These are phyloP conservation scores for Ophioninae sp. DNA, from an alignment of 2,888 invertebrate species.

Conservation along the genomic window DNA sequence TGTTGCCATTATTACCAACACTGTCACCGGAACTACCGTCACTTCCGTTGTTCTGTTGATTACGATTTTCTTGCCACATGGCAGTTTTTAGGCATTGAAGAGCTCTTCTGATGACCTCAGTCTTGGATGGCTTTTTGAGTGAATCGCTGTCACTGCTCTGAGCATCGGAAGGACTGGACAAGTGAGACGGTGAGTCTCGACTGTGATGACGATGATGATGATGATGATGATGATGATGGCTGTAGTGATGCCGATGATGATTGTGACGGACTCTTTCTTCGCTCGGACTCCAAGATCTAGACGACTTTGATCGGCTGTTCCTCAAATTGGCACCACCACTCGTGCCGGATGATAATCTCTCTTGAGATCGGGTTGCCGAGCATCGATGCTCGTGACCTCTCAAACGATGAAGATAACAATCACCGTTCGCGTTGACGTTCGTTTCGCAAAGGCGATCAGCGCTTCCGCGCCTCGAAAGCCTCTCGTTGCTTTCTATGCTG, in stretches of 20 bases:
- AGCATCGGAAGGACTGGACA: constrained; percentile 78
- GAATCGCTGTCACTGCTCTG: constrained; percentile 82
- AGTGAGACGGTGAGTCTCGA: constrained; percentile 72
- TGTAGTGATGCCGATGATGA: constrained; percentile 46
- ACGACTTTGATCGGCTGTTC: constrained; percentile 69
- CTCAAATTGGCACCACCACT: constrained; percentile 68
- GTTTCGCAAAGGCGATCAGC: constrained; percentile 71
- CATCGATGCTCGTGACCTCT: constrained; percentile 69
- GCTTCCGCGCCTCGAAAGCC: constrained; percentile 71
- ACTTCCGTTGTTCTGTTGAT: constrained; percentile 14
- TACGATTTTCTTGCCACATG: constrained; percentile 72
- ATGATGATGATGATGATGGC: constrained; percentile 52
- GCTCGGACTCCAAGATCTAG: constrained; percentile 75
- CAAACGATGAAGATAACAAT: constrained; percentile 70
- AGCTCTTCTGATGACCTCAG: constrained; percentile 87
- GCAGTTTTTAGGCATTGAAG: constrained; percentile 87
- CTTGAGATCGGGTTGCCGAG: constrained; percentile 70
- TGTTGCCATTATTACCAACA: constrained; percentile 10
- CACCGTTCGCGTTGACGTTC: constrained; percentile 57
- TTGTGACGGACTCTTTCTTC: constrained; percentile 45
- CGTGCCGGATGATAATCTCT: constrained; percentile 68
- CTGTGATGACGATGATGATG: constrained; percentile 58
- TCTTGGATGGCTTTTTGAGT: constrained; percentile 82
- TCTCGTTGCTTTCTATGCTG: constrained; percentile 77
- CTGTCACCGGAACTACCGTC: constrained; percentile 12